phyloP scores from a whole-genome alignment of 2,797 vertebrate species.

The Neosalanx taihuensis region DNA sequence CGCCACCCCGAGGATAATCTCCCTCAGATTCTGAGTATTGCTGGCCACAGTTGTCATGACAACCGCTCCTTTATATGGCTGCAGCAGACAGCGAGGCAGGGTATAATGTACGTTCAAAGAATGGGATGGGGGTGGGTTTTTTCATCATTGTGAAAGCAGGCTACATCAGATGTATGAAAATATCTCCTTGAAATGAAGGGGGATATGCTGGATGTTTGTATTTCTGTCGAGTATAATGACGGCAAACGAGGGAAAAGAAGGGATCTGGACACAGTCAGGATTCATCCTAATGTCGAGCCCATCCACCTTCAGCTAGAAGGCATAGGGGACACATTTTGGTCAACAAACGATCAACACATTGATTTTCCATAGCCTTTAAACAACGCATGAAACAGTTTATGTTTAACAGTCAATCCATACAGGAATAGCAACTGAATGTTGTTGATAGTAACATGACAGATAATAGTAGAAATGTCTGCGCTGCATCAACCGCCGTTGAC shows the following conservation, averaged over 20 bases:
- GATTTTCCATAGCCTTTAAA: conserved; percentile 20
- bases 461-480: no score
- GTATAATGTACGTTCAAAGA: conserved; percentile 9
- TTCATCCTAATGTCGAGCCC: not conserved
- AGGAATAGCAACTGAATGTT: not conserved
- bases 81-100: conserved; percentile 5
- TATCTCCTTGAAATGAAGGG: not conserved
- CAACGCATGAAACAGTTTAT: conserved; percentile 5
- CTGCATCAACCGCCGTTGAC: conserved; percentile 6
- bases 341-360: not conserved
- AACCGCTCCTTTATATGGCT: conserved; percentile 20
- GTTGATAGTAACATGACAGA: no score
- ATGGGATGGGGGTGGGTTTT: not conserved
- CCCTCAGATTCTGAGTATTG: conserved; percentile 1
- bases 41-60: conserved; percentile 10
- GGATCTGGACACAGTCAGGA: not conserved
- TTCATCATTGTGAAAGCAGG: not conserved
- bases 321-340: not conserved
- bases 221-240: not conserved
- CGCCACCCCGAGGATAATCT: not conserved
- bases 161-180: conserved; percentile 9
- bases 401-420: not conserved
- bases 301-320: not conserved
- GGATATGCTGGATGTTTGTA: not conserved
- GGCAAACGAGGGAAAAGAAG: not conserved